Evolutionary conservation across 2,113 vertebrate genomes (phyloP).

Genomic region (Nipponia nippon): DNA sequence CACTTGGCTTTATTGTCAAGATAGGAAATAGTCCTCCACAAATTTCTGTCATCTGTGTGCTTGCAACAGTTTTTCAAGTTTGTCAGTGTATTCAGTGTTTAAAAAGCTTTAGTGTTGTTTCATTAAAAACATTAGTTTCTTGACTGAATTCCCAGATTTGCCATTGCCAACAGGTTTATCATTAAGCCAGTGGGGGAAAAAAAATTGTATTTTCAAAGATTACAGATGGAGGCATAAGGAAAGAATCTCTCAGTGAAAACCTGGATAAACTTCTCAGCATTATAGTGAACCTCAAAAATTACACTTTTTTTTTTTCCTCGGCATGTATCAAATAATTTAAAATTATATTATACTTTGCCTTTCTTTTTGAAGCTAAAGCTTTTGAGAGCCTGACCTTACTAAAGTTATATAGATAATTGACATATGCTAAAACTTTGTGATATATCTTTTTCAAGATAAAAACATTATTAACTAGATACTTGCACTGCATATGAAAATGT

Average conservation of each 20-base stretch:
- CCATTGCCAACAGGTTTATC: background rate
- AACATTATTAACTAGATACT: background rate
- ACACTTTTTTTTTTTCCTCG: background rate
- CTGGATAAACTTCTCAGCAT: background rate
- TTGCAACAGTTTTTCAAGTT: background rate
- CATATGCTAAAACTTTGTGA: background rate
- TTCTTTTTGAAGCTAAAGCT: background rate
- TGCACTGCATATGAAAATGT: background rate
- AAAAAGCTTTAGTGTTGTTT: background rate
- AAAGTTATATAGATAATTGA: background rate
- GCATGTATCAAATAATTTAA: background rate
- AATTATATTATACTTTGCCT: background rate
- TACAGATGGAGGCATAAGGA: background rate
- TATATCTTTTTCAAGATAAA: background rate
- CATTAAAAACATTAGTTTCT: background rate
- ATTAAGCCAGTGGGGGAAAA: fast-evolving
- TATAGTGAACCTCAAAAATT: background rate
- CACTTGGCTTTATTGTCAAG: background rate
- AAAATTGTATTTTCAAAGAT: background rate
- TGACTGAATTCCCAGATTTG: background rate
- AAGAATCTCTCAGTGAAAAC: background rate
- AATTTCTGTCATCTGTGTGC: background rate
- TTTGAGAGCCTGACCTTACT: background rate
- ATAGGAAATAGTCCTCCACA: background rate
- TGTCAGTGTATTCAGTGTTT: background rate